phyloP scores from a whole-genome alignment of 2,797 vertebrate genomes.

The Chelon auratus region DNA sequence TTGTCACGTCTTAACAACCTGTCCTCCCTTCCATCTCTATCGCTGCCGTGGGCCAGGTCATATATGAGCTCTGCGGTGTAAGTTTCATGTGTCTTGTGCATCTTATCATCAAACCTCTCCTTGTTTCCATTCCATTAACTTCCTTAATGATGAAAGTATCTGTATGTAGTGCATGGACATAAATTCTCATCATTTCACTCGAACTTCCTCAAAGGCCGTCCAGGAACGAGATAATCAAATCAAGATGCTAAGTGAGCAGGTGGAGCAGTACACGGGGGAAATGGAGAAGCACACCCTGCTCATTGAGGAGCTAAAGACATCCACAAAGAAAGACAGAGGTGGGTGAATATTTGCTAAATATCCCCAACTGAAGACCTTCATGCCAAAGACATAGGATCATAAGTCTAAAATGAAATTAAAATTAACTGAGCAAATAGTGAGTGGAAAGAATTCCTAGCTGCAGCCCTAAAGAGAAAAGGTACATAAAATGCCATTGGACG shows the following conservation, averaged over 20 bases:
- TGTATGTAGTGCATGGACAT: background rate
- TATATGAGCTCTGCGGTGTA: constrained; percentile 87
- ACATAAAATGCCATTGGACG: too few relatives aligned
- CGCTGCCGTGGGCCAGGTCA: constrained; percentile 79
- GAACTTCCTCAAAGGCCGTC: constrained; percentile 83
- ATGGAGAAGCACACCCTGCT: constrained; percentile 91
- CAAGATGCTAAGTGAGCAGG: constrained; percentile 91
- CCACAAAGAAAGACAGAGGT: constrained; percentile 89
- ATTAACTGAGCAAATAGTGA: too few relatives aligned
- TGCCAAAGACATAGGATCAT: background rate
- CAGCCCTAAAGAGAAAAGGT: too few relatives aligned
- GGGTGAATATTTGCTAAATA: constrained; percentile 9
- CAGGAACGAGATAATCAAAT: constrained; percentile 94
- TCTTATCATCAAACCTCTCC: constrained; percentile 23
- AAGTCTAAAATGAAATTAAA: too few relatives aligned
- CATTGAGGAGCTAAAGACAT: constrained; percentile 90
- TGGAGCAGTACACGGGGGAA: constrained; percentile 92
- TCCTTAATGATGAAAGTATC: background rate
- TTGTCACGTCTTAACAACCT: constrained; percentile 47
- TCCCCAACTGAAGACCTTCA: background rate
- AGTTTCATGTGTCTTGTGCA: constrained; percentile 71
- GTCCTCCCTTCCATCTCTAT: constrained; percentile 46
- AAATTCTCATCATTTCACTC: constrained; percentile 27
- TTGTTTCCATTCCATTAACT: constrained; percentile 38
- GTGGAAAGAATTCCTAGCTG: too few relatives aligned